Base-by-base conservation (phyloP, 2,888 invertebrate species). In the Cheilosia grossa region DNA sequence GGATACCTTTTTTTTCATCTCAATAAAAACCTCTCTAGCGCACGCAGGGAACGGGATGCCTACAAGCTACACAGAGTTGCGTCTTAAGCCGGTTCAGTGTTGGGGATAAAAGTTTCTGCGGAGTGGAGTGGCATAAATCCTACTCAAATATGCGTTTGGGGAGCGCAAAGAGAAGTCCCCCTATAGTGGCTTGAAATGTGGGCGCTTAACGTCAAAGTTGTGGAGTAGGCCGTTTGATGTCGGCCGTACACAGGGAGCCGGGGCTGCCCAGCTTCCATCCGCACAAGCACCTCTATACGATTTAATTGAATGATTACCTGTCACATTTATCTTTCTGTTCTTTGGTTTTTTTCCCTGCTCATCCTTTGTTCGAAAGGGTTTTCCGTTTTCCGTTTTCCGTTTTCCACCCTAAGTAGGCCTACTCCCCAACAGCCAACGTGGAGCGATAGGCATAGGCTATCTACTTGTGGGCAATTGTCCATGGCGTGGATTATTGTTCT, bases 251-350 rank as follows among this genome's bases (percentile, higher is more conserved):
- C 30, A 10, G 13, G 51, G 30, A 30, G 30, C 30, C 9, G 30
- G 58, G 53, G 47, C 67, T 85, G 85, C 77, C 85, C 85, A 67
- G 85, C 66, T 85, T 63, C 81, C 59, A 72, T 56, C 19, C 33
- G 59, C 72, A 53, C 59, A 59, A 72, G 66, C 63, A 69, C 51
- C 77, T 77, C 59, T 47, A 30, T 7, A 47, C 75, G 54, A 85
- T 85, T 77, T 85, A 85, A 85, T 85, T 85, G 85, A 85, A 85
- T 85, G 85, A 85, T 85, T 81, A 81, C 85, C 85, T 85, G 85
- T 85, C 85, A 85, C 58, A 81, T 72, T 85, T 80, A 70, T 85
- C 64, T 72, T 67, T 67, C 61, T 61, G 54, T 56, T 59, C 56
- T 72, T 37, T 30, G 9, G 30, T 9, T 37, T 24, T 33, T 53